A percentile compares a stretch with the other conserved stretches of the same genome.
These are phyloP conservation scores for Aelia acuminata DNA, from an alignment of 2,888 invertebrate genomes.

Conservation along the genomic window DNA sequence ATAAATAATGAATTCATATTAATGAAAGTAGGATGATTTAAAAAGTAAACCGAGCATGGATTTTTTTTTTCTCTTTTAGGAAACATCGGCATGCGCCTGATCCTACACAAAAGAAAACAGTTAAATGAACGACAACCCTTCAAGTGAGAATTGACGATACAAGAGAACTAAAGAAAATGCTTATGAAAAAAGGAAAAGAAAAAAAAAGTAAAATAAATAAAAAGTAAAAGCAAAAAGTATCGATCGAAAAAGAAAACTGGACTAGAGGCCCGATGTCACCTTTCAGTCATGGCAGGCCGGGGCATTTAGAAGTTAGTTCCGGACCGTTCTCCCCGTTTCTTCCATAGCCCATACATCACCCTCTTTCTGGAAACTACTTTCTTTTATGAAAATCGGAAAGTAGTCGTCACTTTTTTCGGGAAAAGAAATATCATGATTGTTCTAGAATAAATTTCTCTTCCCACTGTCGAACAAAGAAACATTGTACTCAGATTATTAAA, in stretches of 20 bases:
- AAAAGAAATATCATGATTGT: not conserved
- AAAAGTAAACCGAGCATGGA: not conserved
- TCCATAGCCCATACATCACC: constrained; percentile 39
- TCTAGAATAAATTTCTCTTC: constrained; percentile 19
- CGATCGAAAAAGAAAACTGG: not conserved
- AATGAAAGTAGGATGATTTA: not conserved
- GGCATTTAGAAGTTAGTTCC: not conserved
- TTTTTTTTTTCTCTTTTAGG: not conserved
- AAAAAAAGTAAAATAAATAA: too few species aligned
- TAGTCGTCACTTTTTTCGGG: not conserved
- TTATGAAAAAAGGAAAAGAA: not conserved
- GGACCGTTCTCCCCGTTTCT: constrained; percentile 15
- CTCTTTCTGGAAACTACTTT: not conserved
- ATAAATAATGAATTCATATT: not conserved
- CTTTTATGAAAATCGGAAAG: constrained; percentile 10
- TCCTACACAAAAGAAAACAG: not conserved
- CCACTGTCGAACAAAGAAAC: not conserved
- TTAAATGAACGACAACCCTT: not conserved
- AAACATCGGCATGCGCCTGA: constrained; percentile 1
- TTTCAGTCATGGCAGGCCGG: not conserved
- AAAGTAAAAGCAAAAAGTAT: not conserved
- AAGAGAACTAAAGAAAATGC: not conserved
- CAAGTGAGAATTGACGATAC: not conserved
- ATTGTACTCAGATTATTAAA: too few species aligned
- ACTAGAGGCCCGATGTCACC: constrained; percentile 1